phyloP scores from a whole-genome alignment of 92 coral and sea anemone genomes.

The Plumapathes pennacea region DNA sequence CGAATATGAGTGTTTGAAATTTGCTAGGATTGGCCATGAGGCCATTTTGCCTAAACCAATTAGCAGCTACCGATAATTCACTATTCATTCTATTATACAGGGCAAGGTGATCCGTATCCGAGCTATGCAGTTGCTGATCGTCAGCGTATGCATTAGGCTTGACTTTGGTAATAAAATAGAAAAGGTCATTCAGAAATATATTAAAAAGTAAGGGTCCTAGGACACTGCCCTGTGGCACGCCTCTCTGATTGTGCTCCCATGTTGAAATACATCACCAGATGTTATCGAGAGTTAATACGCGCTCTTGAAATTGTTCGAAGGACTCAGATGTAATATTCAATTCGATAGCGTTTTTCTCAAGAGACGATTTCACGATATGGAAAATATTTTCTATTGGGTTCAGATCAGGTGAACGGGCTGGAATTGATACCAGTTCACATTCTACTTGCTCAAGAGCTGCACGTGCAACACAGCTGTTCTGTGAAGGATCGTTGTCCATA shows the following conservation, averaged over 20 bases:
- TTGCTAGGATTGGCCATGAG: constrained; percentile 18
- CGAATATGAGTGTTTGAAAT: neutral
- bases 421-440: constrained; percentile 36
- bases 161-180: constrained; percentile 7
- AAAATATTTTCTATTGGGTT: constrained; percentile 38
- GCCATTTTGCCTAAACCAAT: constrained; percentile 15
- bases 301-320: constrained; percentile 47
- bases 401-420: constrained; percentile 37
- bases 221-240: constrained; percentile 1
- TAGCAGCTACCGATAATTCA: constrained; percentile 6
- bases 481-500: constrained; percentile 72
- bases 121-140: constrained; percentile 15
- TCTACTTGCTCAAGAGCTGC: constrained; percentile 33
- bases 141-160: constrained; percentile 17
- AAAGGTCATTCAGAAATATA: constrained; percentile 14
- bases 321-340: constrained; percentile 26
- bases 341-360: constrained; percentile 23
- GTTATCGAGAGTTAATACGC: constrained; percentile 33
- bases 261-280: no score
- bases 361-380: constrained; percentile 11
- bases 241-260: no score
- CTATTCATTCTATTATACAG: constrained; percentile 10
- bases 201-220: constrained; percentile 1
- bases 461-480: constrained; percentile 33
- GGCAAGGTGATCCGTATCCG: constrained; percentile 8